These are phyloP conservation scores for Kryptopterus vitreolus DNA, from an alignment of 2,797 vertebrate species.

Conservation along the genomic window DNA sequence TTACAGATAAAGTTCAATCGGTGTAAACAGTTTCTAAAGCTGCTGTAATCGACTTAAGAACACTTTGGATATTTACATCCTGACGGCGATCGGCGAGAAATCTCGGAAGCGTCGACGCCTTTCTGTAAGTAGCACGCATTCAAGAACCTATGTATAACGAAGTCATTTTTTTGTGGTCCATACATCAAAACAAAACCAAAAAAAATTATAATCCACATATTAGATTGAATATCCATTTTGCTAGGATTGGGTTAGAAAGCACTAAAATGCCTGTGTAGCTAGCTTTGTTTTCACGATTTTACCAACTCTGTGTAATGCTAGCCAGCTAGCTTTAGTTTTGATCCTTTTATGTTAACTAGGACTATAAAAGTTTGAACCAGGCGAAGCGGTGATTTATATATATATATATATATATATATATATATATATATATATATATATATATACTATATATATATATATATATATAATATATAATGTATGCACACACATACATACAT, in stretches of 20 bases:
- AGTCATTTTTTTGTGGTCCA: neutral
- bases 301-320: neutral
- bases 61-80: slow-evolving; percentile 18
- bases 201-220: neutral
- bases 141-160: no score
- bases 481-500: no score
- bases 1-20: neutral
- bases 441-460: no score
- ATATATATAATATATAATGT: no score
- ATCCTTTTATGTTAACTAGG: neutral
- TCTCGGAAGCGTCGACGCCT: no score
- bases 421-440: no score
- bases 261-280: neutral
- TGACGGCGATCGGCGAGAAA: no score
- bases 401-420: no score
- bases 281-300: neutral
- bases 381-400: no score
- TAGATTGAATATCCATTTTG: neutral
- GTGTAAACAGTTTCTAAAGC: slow-evolving; percentile 34
- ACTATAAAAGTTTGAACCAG: neutral
- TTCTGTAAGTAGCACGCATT: neutral
- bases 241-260: neutral
- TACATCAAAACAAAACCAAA: neutral
- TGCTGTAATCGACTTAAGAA: slow-evolving; percentile 22
- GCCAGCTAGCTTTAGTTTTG: neutral